Evolutionary conservation across 2,797 vertebrate species (phyloP).

Genomic region (Prunella strophiata): DNA sequence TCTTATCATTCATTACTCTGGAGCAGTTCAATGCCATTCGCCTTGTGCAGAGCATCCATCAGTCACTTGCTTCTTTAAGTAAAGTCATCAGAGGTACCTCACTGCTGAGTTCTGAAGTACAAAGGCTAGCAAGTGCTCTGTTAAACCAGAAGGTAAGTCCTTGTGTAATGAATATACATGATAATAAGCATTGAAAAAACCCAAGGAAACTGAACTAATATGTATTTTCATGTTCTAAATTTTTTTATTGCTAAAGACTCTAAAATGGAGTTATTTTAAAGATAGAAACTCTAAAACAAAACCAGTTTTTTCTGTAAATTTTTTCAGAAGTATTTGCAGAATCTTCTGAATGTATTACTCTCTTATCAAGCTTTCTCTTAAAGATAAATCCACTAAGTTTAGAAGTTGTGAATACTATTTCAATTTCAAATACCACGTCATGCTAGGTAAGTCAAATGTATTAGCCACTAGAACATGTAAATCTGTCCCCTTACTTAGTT

Average conservation of each 20-base stretch:
- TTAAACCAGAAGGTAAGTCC: conserved; percentile 92
- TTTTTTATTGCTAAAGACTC: not conserved
- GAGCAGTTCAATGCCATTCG: conserved; percentile 92
- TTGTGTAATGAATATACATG: not conserved
- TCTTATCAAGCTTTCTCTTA: not conserved
- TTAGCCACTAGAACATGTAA: not conserved
- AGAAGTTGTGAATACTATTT: not conserved
- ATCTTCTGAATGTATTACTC: not conserved
- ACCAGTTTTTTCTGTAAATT: not conserved
- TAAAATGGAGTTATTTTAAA: not conserved
- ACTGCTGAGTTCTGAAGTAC: conserved; percentile 88
- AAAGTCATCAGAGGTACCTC: conserved; percentile 95
- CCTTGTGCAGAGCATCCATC: conserved; percentile 92
- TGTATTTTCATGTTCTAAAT: not conserved
- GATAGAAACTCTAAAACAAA: not conserved
- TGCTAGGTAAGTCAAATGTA: not conserved
- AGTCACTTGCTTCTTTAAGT: conserved; percentile 94
- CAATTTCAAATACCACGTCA: not conserved
- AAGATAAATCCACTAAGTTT: not conserved
- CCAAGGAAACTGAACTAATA: not conserved
- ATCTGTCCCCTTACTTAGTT: not conserved
- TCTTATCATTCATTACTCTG: conserved; percentile 88
- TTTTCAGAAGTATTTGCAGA: not conserved
- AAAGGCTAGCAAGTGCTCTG: conserved; percentile 89
- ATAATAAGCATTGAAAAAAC: not conserved